Conservation (phyloP, 2,797 vertebrate species). For the Furcifer pardalis region DNA sequence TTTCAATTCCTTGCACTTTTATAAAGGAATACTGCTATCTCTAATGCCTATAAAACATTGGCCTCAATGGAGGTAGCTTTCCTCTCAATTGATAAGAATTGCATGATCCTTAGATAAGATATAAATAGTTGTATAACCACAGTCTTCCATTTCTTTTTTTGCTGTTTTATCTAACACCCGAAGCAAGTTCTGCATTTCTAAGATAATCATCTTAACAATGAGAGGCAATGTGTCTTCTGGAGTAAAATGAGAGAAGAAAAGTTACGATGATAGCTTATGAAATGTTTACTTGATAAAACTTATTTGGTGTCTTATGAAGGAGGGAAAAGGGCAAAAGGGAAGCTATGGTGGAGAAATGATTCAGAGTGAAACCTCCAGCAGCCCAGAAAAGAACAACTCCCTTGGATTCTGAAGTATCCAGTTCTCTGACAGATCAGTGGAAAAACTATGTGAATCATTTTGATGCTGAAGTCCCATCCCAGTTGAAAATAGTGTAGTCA, state of each 20-base stretch:
- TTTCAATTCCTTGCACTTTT: slow-evolving; percentile 16
- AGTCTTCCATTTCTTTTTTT: slow-evolving; percentile 44
- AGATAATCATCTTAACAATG: slow-evolving; percentile 59
- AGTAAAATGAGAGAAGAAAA: slow-evolving; percentile 37
- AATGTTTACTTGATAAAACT: slow-evolving; percentile 61
- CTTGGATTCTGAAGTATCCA: slow-evolving; percentile 49
- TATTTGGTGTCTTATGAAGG: slow-evolving; percentile 37
- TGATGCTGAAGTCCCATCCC: slow-evolving; percentile 49
- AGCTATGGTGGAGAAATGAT: slow-evolving; percentile 49
- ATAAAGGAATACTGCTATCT: slow-evolving; percentile 5
- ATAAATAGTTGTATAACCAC: slow-evolving; percentile 39
- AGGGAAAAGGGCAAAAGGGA: slow-evolving; percentile 15
- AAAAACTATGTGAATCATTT: slow-evolving; percentile 58
- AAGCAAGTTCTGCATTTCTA: slow-evolving; percentile 48
- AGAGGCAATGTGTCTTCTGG: slow-evolving; percentile 31
- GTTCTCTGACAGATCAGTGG: slow-evolving; percentile 48
- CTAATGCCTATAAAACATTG: slow-evolving; percentile 2
- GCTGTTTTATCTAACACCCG: slow-evolving; percentile 52
- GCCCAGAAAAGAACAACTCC: slow-evolving; percentile 65
- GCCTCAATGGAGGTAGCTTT: slow-evolving; percentile 19
- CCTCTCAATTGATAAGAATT: slow-evolving; percentile 22
- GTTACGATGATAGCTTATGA: slow-evolving; percentile 46
- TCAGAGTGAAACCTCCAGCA: slow-evolving; percentile 56
- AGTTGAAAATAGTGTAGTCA: slow-evolving; percentile 54
- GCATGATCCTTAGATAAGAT: slow-evolving; percentile 36